Base-by-base conservation (phyloP, 2,113 vertebrate genomes). In the Malaclemys terrapin region DNA sequence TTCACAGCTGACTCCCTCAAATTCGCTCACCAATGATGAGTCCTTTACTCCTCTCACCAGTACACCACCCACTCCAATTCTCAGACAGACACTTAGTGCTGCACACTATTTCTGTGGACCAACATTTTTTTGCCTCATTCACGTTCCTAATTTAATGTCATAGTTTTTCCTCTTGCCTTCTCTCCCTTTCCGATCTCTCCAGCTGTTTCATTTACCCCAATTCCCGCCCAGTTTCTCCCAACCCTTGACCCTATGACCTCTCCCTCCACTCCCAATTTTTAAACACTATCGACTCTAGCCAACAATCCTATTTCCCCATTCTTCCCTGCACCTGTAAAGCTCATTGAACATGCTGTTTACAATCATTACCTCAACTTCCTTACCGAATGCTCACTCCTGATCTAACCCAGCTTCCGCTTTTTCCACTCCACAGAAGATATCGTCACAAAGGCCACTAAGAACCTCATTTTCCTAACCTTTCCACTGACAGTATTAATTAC, bases 321-420 rank as follows among this genome's bases (percentile, higher is more conserved):
- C 59, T 16, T 65, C 31, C 31, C 59, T 35, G 59, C 13, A 65
- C 56, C 56, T 57, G 56, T 57, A 57, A 92, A 93, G 65, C 35
- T 72, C 45, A 35, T 35, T 35, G 69, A 57, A 75, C 56, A 31
- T 6, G 2, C 24, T 5, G 31, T 31, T 49, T 49, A 89, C 0
- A 29, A 86, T 6, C 16, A 54, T 6, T 0, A 1, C 31, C 52
- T 14, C 1, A 84, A 89, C 38, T 57, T 57, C 2, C 56, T 17
- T 53, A 45, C 38, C 31, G 38, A 24, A 49, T 17, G 31, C 35
- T 49, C 88, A 27, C 25, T 57, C 19, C 53, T 54, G 53, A 54
- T 59, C 13, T 65, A 53, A 96, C 88, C 93, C 80, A 95, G 47
- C 76, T 84, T 90, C 89, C 89, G 93, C 87, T 1, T 12, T 89